phyloP scores from a whole-genome alignment of 2,113 vertebrate species.

The Thalassoma bifasciatum region DNA sequence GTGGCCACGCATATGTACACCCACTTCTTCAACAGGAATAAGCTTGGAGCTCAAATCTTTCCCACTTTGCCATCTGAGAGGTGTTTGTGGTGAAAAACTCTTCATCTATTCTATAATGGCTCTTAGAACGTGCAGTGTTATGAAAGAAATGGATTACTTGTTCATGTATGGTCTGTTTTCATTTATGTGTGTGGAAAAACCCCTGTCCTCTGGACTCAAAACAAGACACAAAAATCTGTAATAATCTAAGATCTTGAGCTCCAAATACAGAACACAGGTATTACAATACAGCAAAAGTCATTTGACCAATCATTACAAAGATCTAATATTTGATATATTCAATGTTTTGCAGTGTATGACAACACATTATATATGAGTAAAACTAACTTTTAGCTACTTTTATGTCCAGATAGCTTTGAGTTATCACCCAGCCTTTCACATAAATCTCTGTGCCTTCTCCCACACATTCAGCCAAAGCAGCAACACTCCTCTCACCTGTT shows the following conservation, averaged over 20 bases:
- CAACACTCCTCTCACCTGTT: slow-evolving; percentile 87
- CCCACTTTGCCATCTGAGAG: neutral
- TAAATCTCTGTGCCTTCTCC: neutral
- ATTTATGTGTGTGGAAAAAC: no score
- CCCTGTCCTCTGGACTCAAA: neutral
- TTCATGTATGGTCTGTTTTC: neutral
- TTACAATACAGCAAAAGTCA: neutral
- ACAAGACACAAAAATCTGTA: neutral
- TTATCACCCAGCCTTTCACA: neutral
- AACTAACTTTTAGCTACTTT: neutral
- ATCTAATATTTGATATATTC: neutral
- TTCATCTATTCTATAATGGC: slow-evolving; percentile 4
- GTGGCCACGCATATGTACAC: neutral
- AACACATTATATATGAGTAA: neutral
- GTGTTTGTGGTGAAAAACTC: slow-evolving; percentile 5
- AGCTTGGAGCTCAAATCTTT: slow-evolving; percentile 7
- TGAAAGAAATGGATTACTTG: slow-evolving; percentile 11
- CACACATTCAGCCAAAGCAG: neutral
- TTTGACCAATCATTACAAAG: neutral
- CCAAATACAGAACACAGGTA: no score
- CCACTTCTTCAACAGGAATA: neutral
- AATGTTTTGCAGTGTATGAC: neutral
- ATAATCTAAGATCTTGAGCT: no score
- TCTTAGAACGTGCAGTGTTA: neutral
- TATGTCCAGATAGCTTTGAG: neutral